Conservation (phyloP, 2,113 vertebrate genomes). For the Gopherus flavomarginatus region DNA sequence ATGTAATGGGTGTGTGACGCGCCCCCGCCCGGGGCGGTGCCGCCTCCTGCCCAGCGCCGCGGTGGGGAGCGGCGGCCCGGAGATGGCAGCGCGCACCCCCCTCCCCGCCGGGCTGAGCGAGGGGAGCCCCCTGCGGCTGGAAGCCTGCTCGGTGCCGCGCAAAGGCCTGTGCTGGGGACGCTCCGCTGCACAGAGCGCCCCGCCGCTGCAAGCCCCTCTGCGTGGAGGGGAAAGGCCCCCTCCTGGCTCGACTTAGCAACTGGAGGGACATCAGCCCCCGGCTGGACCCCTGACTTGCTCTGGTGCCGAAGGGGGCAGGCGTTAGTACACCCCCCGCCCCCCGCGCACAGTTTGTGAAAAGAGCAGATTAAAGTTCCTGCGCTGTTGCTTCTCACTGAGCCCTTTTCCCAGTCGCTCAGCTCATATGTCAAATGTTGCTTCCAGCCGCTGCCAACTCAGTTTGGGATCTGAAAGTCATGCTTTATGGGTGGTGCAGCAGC, state of each 20-base stretch:
- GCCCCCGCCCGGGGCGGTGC: background rate
- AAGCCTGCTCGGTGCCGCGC: too few species aligned
- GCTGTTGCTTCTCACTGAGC: background rate
- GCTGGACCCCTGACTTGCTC: background rate
- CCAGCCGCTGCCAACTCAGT: conserved; percentile 43
- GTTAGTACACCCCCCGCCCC: background rate
- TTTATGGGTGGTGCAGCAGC: conserved; percentile 27
- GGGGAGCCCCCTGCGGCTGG: background rate
- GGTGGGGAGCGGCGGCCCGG: background rate
- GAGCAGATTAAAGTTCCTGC: background rate
- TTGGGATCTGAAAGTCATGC: conserved; percentile 5
- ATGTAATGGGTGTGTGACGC: conserved; percentile 11
- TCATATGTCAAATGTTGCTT: background rate
- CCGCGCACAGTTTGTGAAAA: background rate
- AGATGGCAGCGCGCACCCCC: background rate
- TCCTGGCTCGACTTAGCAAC: background rate
- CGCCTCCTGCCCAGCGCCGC: background rate
- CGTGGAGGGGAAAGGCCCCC: background rate
- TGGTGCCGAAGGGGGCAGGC: too few species aligned
- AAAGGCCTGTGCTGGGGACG: background rate
- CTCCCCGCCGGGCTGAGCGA: background rate
- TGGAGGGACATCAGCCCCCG: background rate
- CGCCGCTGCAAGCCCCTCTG: background rate
- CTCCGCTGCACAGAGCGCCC: background rate
- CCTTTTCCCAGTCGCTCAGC: background rate